phyloP scores from a whole-genome alignment of 2,113 vertebrate genomes.

The Hucho hucho region DNA sequence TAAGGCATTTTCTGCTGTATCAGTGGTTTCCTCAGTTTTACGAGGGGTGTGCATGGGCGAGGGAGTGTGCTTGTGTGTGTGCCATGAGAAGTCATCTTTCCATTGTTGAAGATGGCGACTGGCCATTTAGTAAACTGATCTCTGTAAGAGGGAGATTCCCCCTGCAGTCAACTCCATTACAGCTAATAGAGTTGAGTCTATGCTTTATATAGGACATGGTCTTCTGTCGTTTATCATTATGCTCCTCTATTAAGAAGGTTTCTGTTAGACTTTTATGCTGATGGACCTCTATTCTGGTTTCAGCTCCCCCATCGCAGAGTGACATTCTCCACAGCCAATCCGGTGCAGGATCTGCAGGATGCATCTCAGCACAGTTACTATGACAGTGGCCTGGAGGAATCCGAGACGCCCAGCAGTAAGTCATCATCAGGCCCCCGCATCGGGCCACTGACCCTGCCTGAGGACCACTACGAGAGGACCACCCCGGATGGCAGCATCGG shows the following conservation, averaged over 20 bases:
- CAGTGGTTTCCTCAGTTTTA: slow-evolving; percentile 73
- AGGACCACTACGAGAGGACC: slow-evolving; percentile 97
- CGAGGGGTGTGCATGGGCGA: slow-evolving; percentile 57
- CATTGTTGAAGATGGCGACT: slow-evolving; percentile 63
- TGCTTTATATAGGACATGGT: slow-evolving; percentile 60
- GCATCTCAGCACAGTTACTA: slow-evolving; percentile 98
- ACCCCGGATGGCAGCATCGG: slow-evolving; percentile 98
- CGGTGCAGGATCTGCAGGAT: slow-evolving; percentile 95
- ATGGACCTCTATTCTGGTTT: slow-evolving; percentile 34
- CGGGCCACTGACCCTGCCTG: slow-evolving; percentile 91
- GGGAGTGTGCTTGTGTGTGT: neutral
- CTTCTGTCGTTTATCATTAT: slow-evolving; percentile 52
- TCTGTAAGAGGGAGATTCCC: slow-evolving; percentile 64
- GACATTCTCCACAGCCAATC: slow-evolving; percentile 97
- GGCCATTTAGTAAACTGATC: slow-evolving; percentile 73
- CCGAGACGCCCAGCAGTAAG: slow-evolving; percentile 97
- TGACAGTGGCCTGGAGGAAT: slow-evolving; percentile 96
- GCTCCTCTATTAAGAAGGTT: slow-evolving; percentile 27
- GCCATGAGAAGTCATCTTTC: slow-evolving; percentile 64
- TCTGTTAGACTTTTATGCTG: slow-evolving; percentile 27
- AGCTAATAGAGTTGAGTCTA: slow-evolving; percentile 63
- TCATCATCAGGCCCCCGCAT: slow-evolving; percentile 95
- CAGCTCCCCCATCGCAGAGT: slow-evolving; percentile 98
- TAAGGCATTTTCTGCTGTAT: slow-evolving; percentile 71
- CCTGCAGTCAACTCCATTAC: slow-evolving; percentile 70